Percentiles rank a stretch among this genome's conserved stretches.
Evolutionary conservation across 2,797 vertebrate species (phyloP).

Genomic region (Hoplostethus atlanticus): DNA sequence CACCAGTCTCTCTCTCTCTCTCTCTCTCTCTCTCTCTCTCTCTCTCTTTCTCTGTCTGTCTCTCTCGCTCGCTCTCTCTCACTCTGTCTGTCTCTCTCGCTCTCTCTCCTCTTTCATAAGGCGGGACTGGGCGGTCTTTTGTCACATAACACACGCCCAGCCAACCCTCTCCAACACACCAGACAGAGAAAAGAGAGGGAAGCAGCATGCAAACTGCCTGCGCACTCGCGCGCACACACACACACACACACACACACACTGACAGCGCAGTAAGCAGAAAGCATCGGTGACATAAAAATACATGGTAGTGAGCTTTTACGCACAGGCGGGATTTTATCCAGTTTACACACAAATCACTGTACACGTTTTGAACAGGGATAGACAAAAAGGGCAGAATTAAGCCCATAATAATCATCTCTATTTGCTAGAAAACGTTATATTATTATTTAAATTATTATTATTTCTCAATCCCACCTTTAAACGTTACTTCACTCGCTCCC

Average conservation of each 20-base stretch:
- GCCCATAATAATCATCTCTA: not conserved
- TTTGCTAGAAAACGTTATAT: too few relatives aligned
- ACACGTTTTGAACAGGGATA: not conserved
- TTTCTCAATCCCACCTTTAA: not conserved
- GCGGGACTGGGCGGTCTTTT: slow-evolving; percentile 82
- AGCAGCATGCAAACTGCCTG: slow-evolving; percentile 41
- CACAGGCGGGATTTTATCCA: not conserved
- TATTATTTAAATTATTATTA: too few relatives aligned
- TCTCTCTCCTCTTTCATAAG: slow-evolving; percentile 53
- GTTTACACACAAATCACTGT: not conserved
- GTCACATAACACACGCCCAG: slow-evolving; percentile 74
- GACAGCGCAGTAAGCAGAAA: slow-evolving; percentile 43
- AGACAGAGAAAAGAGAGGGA: slow-evolving; percentile 46
- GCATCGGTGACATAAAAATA: slow-evolving; percentile 16
- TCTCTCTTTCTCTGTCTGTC: not conserved
- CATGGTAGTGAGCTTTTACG: slow-evolving; percentile 17
- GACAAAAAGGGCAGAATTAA: not conserved
- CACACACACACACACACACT: slow-evolving; percentile 37
- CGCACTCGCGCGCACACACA: slow-evolving; percentile 15
- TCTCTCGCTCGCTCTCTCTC: slow-evolving; percentile 19
- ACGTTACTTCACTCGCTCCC: too few relatives aligned
- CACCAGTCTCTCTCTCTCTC: slow-evolving; percentile 37
- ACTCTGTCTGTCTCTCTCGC: slow-evolving; percentile 16
- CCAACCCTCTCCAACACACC: slow-evolving; percentile 47
- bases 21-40: too few relatives aligned